These are phyloP conservation scores for Balanococcus diminutus DNA, from an alignment of 2,888 invertebrate species.

Conservation along the genomic window DNA sequence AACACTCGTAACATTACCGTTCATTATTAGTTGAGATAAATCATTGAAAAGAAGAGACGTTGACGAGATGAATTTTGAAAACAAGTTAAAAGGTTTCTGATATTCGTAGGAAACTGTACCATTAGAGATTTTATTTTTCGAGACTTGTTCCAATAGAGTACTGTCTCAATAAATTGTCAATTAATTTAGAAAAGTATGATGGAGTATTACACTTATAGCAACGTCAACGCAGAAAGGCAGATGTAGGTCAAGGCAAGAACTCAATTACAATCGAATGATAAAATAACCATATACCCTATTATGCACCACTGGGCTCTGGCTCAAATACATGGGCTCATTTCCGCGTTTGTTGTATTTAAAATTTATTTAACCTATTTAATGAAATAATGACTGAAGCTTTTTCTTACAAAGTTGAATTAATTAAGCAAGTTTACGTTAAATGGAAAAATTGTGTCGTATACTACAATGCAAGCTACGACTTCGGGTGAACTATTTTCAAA, in stretches of 20 bases:
- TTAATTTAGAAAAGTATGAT: background rate
- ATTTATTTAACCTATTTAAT: conserved; percentile 2
- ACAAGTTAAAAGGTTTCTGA: background rate
- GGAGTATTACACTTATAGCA: background rate
- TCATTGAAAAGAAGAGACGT: background rate
- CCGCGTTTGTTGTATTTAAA: background rate
- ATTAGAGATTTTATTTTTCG: background rate
- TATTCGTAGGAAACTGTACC: background rate
- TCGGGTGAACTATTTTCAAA: background rate
- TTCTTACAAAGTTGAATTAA: background rate
- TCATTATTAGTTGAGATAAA: background rate
- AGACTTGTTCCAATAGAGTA: background rate
- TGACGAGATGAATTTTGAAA: background rate
- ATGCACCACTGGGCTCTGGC: background rate
- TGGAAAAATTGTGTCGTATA: background rate
- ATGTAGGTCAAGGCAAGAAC: conserved; percentile 35
- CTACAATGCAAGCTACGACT: background rate
- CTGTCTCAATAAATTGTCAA: background rate
- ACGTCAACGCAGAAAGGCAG: conserved; percentile 9
- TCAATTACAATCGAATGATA: conserved; percentile 21
- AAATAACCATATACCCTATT: conserved; percentile 29
- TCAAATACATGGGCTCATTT: background rate
- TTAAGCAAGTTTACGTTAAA: background rate
- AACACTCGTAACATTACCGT: background rate
- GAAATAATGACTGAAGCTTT: background rate